phyloP scores from a whole-genome alignment of 2,888 invertebrate genomes.

The Ernsta delagoae region DNA sequence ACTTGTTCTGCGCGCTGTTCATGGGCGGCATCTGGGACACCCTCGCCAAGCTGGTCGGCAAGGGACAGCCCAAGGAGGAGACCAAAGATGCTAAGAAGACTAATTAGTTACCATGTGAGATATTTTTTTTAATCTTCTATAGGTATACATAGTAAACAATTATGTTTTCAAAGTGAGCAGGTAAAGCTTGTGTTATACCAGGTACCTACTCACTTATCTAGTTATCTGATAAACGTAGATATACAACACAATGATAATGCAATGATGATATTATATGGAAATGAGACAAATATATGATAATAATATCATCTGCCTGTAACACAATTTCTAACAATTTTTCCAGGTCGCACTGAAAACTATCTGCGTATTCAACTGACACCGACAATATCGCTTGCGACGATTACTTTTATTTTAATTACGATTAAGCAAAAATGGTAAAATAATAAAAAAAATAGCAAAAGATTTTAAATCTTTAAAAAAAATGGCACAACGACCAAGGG shows the following conservation, averaged over 20 bases:
- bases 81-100: constrained; percentile 93
- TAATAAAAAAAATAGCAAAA: constrained; percentile 77
- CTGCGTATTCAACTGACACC: constrained; percentile 72
- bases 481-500: constrained; percentile 84
- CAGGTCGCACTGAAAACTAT: constrained; percentile 52
- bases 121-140: neutral
- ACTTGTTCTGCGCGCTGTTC: constrained; percentile 97
- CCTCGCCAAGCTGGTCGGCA: constrained; percentile 93
- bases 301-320: too few relatives aligned
- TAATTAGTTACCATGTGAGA: constrained; percentile 82
- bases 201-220: too few relatives aligned
- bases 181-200: too few relatives aligned
- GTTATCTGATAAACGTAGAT: too few relatives aligned
- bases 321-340: constrained; percentile 41
- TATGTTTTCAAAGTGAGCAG: too few relatives aligned
- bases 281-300: too few relatives aligned
- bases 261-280: too few relatives aligned
- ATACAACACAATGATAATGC: too few relatives aligned
- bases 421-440: constrained; percentile 41
- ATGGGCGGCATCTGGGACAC: constrained; percentile 99
- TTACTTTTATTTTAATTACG: constrained; percentile 45
- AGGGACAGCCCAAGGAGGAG: constrained; percentile 92
- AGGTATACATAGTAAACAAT: too few relatives aligned
- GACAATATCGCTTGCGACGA: constrained; percentile 74
- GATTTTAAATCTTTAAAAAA: constrained; percentile 73